These are phyloP conservation scores for Semotilus atromaculatus DNA, from an alignment of 2,797 vertebrate species.

Conservation along the genomic window DNA sequence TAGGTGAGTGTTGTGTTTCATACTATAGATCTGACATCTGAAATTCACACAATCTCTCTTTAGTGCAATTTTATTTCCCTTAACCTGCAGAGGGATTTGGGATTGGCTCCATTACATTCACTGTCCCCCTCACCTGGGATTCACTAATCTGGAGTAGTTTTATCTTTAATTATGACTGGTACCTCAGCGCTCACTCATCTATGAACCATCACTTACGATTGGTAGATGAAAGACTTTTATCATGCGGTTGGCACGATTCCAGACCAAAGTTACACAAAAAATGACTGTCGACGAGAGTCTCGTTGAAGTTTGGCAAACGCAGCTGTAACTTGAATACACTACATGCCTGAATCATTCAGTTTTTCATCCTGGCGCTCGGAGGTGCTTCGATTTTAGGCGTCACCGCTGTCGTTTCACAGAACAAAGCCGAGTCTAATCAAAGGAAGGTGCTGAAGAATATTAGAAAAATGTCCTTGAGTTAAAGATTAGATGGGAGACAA, in stretches of 20 bases:
- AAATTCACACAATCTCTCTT: not conserved
- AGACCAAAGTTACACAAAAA: slow-evolving; percentile 30
- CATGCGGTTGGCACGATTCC: not conserved
- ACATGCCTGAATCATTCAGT: slow-evolving; percentile 48
- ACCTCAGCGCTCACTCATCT: slow-evolving; percentile 63
- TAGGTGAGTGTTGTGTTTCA: not conserved
- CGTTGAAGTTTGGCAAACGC: slow-evolving; percentile 12
- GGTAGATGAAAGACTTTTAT: slow-evolving; percentile 55
- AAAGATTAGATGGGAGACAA: slow-evolving; percentile 44
- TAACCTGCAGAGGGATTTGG: slow-evolving; percentile 41
- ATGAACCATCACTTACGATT: slow-evolving; percentile 65
- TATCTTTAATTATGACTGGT: slow-evolving; percentile 73
- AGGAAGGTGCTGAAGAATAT: slow-evolving; percentile 70
- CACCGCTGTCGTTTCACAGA: slow-evolving; percentile 57
- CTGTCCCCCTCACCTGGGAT: slow-evolving; percentile 68
- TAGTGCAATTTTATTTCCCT: slow-evolving; percentile 49
- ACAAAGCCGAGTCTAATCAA: slow-evolving; percentile 66
- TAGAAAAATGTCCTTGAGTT: slow-evolving; percentile 68
- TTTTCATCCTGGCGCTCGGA: slow-evolving; percentile 56
- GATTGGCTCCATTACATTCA: slow-evolving; percentile 53
- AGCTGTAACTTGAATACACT: slow-evolving; percentile 32
- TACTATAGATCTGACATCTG: slow-evolving; percentile 11
- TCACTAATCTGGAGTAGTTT: slow-evolving; percentile 60
- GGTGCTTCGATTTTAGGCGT: slow-evolving; percentile 73
- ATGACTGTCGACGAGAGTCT: not conserved